Evolutionary conservation across 2,113 vertebrate genomes (phyloP), one percentile per base, ranked within the genome.

Genomic region (Proteles cristata): DNA sequence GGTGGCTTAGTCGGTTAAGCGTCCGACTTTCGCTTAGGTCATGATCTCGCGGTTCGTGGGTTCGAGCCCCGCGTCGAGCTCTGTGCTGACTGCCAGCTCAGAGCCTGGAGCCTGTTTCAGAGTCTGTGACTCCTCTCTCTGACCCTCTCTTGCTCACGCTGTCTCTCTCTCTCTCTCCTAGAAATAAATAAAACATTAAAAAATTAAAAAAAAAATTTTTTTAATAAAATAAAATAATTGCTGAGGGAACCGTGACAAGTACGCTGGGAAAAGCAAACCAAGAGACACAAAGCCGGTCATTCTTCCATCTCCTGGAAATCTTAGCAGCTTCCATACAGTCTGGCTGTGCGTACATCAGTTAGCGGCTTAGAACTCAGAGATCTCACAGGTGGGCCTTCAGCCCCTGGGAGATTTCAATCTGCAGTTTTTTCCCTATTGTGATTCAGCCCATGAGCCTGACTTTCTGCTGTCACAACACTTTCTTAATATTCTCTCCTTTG

Each of bases 261-360:
- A 9, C 35, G 0, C 19, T 33, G 14, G 55, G 28, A 31, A 90
- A 92, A 90, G 84, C 55, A 95, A 48, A 74, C 39, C 45, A 83
- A 68, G 50, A 95, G 35, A 11, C 2, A 43, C 35, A 66, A 50
- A 55, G 14, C 17, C 45, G 16, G 39, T n/a, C 21, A 48, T n/a
- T 79, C 71, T 91, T 21, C 45, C 17, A 39, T 14, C 21, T 7
- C 19, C 43, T 4, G 31, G 53, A 94, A 50, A 55, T 85, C 23
- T 71, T 39, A 69, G 31, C 35, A 19, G 2, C 48, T 11, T 79
- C 63, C 63, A 28, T 0, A 50, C 48, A 87, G 48, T 48, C 5
- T 68, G 43, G 4, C 39, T n/a, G 0, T 61, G 0, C 4, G 4
- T 28, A 7, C 17, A 0, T 43, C n/a, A 3, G 10, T 35, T 71